Evolutionary conservation across 2,797 vertebrate species (phyloP).

Genomic region (Pangasius macronema): DNA sequence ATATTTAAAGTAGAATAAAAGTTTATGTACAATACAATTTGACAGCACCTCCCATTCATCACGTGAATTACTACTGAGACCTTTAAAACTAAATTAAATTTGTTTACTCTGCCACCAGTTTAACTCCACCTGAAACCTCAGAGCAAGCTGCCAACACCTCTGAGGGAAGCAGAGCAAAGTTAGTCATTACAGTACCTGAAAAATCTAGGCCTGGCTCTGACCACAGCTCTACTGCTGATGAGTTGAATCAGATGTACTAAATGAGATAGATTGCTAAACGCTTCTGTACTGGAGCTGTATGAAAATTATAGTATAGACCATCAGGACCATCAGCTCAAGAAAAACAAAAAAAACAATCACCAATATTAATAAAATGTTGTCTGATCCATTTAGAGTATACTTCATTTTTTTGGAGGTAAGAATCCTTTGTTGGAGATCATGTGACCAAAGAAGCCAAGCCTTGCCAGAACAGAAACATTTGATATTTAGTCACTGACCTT

Average conservation of each 20-base stretch:
- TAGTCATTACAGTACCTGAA: background rate
- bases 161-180: background rate
- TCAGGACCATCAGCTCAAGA: background rate
- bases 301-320: background rate
- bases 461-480: constrained; percentile 12
- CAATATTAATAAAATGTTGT: background rate
- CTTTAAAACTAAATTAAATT: background rate
- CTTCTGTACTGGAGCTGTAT: background rate
- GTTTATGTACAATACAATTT: background rate
- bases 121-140: background rate
- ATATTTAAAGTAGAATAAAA: background rate
- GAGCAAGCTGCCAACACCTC: constrained; percentile 1
- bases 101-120: constrained; percentile 8
- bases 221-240: background rate
- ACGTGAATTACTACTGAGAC: constrained; percentile 7
- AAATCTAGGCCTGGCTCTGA: background rate
- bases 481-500: background rate
- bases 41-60: background rate
- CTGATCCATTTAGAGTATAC: no score
- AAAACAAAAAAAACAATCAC: background rate
- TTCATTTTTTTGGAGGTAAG: background rate
- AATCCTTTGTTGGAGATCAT: background rate
- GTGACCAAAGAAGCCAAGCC: background rate
- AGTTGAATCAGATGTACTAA: background rate
- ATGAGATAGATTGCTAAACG: background rate